phyloP scores from a whole-genome alignment of 2,797 vertebrate genomes.

The Novumbra hubbsi region DNA sequence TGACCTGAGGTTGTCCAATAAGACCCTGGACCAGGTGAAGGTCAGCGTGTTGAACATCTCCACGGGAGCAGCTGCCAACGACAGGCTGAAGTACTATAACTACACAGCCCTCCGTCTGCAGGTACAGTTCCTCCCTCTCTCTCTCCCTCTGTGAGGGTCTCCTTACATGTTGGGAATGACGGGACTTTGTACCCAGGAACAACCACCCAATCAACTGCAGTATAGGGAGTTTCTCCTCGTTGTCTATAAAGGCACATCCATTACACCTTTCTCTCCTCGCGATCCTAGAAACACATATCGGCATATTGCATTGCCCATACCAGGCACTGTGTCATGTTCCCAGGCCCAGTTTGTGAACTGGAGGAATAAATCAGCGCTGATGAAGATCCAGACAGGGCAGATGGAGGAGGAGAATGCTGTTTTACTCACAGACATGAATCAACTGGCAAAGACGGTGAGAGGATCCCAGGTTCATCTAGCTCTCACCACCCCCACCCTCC shows the following conservation, averaged over 20 bases:
- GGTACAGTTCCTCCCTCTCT: constrained; percentile 48
- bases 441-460: constrained; percentile 78
- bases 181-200: no score
- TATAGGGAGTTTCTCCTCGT: no score
- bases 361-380: constrained; percentile 74
- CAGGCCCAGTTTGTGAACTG: constrained; percentile 82
- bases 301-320: not conserved
- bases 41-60: constrained; percentile 86
- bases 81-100: constrained; percentile 86
- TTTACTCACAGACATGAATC: constrained; percentile 70
- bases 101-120: constrained; percentile 79
- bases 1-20: constrained; percentile 81
- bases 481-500: not conserved
- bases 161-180: not conserved
- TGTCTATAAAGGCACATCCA: no score
- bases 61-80: constrained; percentile 87
- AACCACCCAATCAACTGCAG: no score
- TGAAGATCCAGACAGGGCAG: constrained; percentile 72
- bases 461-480: not conserved
- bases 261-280: not conserved
- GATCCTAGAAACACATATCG: not conserved
- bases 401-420: constrained; percentile 69
- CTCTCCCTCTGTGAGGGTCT: not conserved
- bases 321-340: constrained; percentile 13
- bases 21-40: constrained; percentile 84